Evolutionary conservation across 2,888 invertebrate genomes (phyloP).

Genomic region (Polylopha cassiicola): DNA sequence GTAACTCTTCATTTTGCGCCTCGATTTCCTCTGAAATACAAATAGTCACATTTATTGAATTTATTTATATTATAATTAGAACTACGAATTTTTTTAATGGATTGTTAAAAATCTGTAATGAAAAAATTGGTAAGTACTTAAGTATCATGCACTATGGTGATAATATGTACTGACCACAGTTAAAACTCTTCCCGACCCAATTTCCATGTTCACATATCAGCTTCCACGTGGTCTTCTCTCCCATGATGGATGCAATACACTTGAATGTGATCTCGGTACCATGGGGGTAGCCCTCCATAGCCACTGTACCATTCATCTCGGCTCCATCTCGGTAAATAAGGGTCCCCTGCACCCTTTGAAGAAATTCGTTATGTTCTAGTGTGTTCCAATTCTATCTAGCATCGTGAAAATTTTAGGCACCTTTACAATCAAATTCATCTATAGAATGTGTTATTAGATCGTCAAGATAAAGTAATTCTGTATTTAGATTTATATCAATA

Average conservation of each 20-base stretch:
- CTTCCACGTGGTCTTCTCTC: slow-evolving; percentile 90
- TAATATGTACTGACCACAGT: slow-evolving; percentile 87
- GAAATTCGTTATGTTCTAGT: slow-evolving; percentile 9
- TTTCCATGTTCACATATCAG: slow-evolving; percentile 89
- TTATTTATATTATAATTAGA: background rate
- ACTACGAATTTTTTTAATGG: background rate
- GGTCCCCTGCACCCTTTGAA: slow-evolving; percentile 83
- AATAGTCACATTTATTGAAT: background rate
- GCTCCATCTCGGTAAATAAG: slow-evolving; percentile 85
- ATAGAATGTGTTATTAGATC: background rate
- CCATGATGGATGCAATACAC: slow-evolving; percentile 88
- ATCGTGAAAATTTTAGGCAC: background rate
- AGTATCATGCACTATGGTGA: too few relatives aligned
- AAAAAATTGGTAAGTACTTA: too few relatives aligned
- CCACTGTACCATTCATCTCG: slow-evolving; percentile 80
- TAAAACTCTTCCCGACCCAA: slow-evolving; percentile 89
- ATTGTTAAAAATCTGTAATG: too few relatives aligned
- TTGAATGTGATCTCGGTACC: slow-evolving; percentile 90
- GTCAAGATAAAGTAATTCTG: slow-evolving; percentile 2
- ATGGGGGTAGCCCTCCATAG: slow-evolving; percentile 83
- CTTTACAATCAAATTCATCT: too few relatives aligned
- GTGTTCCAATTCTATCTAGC: slow-evolving; percentile 5
- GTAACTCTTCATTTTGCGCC: slow-evolving; percentile 62
- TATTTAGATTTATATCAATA: slow-evolving; percentile 8
- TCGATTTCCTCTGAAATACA: slow-evolving; percentile 64